Base-by-base conservation (phyloP, 2,888 invertebrate genomes). In the Acrobasis consociella region DNA sequence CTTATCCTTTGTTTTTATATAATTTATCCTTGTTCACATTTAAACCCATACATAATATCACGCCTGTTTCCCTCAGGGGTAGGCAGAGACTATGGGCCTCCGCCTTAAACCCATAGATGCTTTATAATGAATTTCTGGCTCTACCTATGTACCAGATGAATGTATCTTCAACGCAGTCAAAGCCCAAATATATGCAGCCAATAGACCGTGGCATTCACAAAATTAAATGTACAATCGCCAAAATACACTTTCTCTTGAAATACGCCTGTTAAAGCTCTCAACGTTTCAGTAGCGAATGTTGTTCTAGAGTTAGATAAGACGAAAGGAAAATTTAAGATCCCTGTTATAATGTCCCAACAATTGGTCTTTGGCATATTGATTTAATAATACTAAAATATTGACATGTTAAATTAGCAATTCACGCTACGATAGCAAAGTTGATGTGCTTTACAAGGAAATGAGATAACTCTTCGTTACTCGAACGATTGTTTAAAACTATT, bases 291-390 rank as follows among this genome's bases (percentile, higher is more conserved):
- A 70, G 72, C 71, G 76, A 69, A 70, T 69, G 73, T 75, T 73
- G 69, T 70, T 72, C 71, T 74, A 76, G 70, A 68, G 72, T 75
- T 72, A 75, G 77, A 77, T 77, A 77, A 77, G 81, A 80, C 81
- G 82, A 88, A 87, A 86, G 80, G 78, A 85, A 83, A 82, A 82
- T 83, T 84, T 76, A 80, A 89, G 82, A 88, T 90, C 91, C 91
- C 91, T 91, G 91, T 91, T 85, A 86, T 81, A 83, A 82, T 86
- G 72, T 85, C 87, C 87, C 86, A 87, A 89, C 78, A 78, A 84
- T 89, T 91, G 89, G 90, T 91, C 91, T 91, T 91, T 90, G 89
- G 90, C 87, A 88, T 89, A 81, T 81, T 85, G 84, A 81, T 80
- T 78, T 78, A 75, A 76, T 83, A 80, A 83, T 76, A 82, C 81